These are phyloP conservation scores for Eriosoma lanigerum DNA, from an alignment of 1,140 invertebrate species.

Conservation along the genomic window DNA sequence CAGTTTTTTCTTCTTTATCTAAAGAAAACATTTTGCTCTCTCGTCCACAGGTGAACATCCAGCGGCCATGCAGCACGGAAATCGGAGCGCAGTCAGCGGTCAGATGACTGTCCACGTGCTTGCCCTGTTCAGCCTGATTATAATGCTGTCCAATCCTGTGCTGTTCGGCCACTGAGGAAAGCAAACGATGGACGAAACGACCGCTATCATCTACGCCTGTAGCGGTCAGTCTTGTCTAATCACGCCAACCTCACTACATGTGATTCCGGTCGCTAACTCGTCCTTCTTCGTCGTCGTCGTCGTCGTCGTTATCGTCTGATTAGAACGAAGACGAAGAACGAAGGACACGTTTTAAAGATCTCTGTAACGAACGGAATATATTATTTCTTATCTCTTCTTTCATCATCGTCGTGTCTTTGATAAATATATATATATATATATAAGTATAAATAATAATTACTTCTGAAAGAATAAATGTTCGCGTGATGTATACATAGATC, in stretches of 20 bases:
- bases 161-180: slow-evolving; percentile 45
- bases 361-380: not conserved
- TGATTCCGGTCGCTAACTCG: too few species aligned
- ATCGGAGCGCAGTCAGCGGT: slow-evolving; percentile 61
- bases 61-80: slow-evolving; percentile 67
- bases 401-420: not conserved
- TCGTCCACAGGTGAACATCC: slow-evolving; percentile 63
- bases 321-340: not conserved
- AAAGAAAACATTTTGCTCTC: not conserved
- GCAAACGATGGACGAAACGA: not conserved
- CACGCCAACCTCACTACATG: not conserved
- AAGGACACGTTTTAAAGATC: not conserved
- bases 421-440: not conserved
- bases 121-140: slow-evolving; percentile 41
- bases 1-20: too few species aligned
- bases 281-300: not conserved
- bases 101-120: slow-evolving; percentile 51
- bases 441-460: too few species aligned
- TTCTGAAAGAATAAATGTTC: too few species aligned
- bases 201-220: not conserved
- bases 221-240: too few species aligned
- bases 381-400: slow-evolving; percentile 3
- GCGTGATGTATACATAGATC: too few species aligned
- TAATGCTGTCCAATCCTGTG: slow-evolving; percentile 44
- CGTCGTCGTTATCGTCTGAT: not conserved